Evolutionary conservation across 2,888 invertebrate genomes (phyloP), one percentile per base, ranked within the genome.

Genomic region (Lutraria lutraria): DNA sequence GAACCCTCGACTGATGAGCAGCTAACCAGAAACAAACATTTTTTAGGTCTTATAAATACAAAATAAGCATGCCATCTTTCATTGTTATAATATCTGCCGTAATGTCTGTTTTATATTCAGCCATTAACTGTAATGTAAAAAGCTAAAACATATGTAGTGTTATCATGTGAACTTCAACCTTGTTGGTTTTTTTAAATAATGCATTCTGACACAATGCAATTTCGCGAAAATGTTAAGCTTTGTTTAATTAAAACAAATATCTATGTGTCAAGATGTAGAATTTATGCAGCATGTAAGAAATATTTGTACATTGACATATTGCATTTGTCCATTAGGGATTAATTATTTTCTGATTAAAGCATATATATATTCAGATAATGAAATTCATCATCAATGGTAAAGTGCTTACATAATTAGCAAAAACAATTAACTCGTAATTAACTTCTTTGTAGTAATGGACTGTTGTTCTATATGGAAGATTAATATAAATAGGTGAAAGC

Each of bases 401-500:
- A 68, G n/a, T 25, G 4, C 63, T 68, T 68, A 68, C 63, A 68
- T 8, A 68, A 68, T 68, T 68, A 68, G 63, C 63, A 68, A 68
- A 68, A 68, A n/a, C n/a, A 60, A 60, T 60, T 68, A 68, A n/a
- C 63, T 6, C 25, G 25, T 25, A 25, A 25, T 25, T 25, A 25
- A 13, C 63, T 68, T n/a, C 12, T 25, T 68, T n/a, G n/a, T 25
- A 0, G 21, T 25, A 68, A 68, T 68, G 63, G 63, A 68, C 63
- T 68, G n/a, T 25, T 8, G 8, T 43, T 43, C 43, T 43, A 43
- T 43, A 8, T 43, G 2, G 43, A 43, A 43, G 8, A 43, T 43
- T 43, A 8, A 43, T 43, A 43, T 43, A 8, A 2, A 43, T 43
- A 43, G 43, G 43, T 43, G 43, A 43, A 2, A 43, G 43, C 8